Conservation (phyloP, 2,888 invertebrate species). For the Dicyrtomina minuta region DNA sequence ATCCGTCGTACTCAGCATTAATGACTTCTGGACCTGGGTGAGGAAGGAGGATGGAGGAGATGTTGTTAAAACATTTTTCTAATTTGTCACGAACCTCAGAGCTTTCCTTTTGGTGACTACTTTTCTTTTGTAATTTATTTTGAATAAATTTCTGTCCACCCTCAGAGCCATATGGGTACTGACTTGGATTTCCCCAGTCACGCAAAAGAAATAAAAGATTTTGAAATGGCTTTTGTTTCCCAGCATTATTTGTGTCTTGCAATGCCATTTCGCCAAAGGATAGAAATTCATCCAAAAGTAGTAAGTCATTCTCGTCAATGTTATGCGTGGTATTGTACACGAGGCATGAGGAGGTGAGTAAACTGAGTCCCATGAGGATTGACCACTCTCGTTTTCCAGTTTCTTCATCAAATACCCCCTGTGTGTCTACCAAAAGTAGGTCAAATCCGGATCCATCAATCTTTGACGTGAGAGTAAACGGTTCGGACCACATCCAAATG, state of each 20-base stretch:
- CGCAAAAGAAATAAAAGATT: constrained; percentile 88
- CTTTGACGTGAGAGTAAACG: constrained; percentile 28
- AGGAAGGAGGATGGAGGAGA: constrained; percentile 95
- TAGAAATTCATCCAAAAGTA: too few species aligned
- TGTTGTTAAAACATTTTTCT: constrained; percentile 88
- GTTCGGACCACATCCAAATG: too few species aligned
- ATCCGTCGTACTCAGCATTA: constrained; percentile 32
- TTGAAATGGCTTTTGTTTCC: too few species aligned
- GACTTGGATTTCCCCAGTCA: constrained; percentile 98
- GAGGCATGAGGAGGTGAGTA: constrained; percentile 35
- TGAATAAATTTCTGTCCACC: constrained; percentile 83
- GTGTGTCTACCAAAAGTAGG: constrained; percentile 40
- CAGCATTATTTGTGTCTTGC: too few species aligned
- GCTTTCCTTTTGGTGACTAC: constrained; percentile 92
- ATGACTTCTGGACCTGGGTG: constrained; percentile 66
- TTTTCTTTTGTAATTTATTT: constrained; percentile 79
- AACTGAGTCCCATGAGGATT: constrained; percentile 35
- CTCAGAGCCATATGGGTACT: constrained; percentile 79
- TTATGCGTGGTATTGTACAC: too few species aligned
- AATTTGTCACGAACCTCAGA: constrained; percentile 83
- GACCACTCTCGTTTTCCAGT: too few species aligned
- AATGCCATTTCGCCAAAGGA: constrained; percentile 34
- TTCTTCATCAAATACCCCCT: too few species aligned
- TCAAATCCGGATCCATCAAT: constrained; percentile 24
- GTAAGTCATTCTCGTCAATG: constrained; percentile 30